A percentile compares a stretch with the other conserved stretches of the same genome.
phyloP scores from a whole-genome alignment of 2,113 vertebrate species.

The Heteronetta atricapilla region DNA sequence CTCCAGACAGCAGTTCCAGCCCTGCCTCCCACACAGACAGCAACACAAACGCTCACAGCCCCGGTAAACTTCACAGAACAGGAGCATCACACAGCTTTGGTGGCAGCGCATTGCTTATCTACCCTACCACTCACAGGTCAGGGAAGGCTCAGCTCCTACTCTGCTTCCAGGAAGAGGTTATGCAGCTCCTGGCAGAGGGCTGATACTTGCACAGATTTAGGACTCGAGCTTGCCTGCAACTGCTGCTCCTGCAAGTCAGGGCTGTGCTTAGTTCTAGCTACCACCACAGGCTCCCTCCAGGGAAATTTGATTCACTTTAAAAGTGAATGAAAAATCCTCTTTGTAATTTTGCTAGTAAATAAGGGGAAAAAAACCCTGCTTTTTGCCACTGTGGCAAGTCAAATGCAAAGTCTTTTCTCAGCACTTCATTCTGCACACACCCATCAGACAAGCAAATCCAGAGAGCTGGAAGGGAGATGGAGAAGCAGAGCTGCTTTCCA shows the following conservation, averaged over 20 bases:
- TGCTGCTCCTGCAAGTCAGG: neutral
- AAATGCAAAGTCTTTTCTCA: neutral
- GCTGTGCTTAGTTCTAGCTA: neutral
- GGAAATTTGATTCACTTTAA: neutral
- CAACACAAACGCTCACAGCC: neutral
- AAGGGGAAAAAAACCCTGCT: neutral
- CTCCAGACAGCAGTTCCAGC: neutral
- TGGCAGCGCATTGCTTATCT: neutral
- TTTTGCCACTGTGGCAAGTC: neutral
- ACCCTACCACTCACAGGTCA: neutral
- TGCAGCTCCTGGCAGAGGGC: neutral
- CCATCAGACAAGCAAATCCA: neutral
- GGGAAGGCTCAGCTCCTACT: neutral
- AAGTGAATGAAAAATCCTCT: neutral
- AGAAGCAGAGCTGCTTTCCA: neutral
- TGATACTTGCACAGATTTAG: constrained; percentile 52
- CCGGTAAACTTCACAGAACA: neutral
- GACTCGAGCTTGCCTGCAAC: constrained; percentile 32
- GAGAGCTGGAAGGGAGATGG: neutral
- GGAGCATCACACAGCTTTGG: neutral
- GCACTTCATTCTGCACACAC: neutral
- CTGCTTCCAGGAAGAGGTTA: neutral
- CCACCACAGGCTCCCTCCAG: constrained; percentile 11
- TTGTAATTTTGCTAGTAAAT: neutral
- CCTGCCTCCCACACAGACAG: neutral